Evolutionary conservation across 1,140 invertebrate genomes (phyloP).

Genomic region (Parasteatoda tepidariorum): DNA sequence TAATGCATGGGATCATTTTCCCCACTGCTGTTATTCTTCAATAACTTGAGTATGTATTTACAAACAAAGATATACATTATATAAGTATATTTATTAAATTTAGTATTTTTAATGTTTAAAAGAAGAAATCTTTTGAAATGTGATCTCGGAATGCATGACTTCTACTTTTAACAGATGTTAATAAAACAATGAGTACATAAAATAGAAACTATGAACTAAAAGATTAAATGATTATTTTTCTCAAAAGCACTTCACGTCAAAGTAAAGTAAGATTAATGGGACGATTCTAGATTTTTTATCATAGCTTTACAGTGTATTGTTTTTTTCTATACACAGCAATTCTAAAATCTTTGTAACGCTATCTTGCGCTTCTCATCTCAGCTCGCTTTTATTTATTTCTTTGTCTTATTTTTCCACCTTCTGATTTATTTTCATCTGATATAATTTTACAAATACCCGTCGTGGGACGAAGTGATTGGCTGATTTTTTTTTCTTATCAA

Average conservation of each 20-base stretch:
- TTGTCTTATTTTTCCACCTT: neutral
- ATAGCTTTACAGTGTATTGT: neutral
- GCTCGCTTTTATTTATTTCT: neutral
- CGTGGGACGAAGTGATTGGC: neutral
- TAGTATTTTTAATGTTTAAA: too few relatives aligned
- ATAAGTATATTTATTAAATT: too few relatives aligned
- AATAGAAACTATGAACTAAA: too few relatives aligned
- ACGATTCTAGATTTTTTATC: neutral
- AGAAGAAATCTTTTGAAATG: too few relatives aligned
- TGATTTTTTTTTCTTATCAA: neutral
- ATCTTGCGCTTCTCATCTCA: neutral
- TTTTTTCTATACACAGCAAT: neutral
- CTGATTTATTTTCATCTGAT: neutral
- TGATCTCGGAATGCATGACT: too few relatives aligned
- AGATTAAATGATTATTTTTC: too few relatives aligned
- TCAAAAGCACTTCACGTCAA: neutral
- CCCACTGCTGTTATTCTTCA: too few relatives aligned
- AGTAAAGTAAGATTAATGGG: slow-evolving; percentile 1
- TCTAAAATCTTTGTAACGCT: neutral
- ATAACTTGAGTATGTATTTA: too few relatives aligned
- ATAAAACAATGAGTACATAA: too few relatives aligned
- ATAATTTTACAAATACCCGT: neutral
- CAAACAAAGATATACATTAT: too few relatives aligned
- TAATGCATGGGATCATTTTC: too few relatives aligned
- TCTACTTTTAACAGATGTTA: too few relatives aligned